Percentiles rank a stretch among this genome's conserved stretches.
Evolutionary conservation across 2,113 vertebrate species (phyloP).

Genomic region (Willisornis vidua): DNA sequence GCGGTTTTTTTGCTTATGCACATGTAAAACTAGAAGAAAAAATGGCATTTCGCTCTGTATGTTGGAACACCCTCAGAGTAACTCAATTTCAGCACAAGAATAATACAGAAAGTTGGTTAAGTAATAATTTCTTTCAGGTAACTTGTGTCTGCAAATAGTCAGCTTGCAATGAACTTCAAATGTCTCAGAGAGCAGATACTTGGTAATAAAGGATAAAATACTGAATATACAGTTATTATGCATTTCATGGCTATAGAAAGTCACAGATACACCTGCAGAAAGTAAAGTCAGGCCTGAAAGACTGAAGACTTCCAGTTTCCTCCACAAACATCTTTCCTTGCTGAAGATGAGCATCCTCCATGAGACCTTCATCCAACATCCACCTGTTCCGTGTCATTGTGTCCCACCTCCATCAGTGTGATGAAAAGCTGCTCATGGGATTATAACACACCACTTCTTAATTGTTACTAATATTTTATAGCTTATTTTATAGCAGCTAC

Average conservation of each 20-base stretch:
- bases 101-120: neutral
- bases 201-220: neutral
- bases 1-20: neutral
- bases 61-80: neutral
- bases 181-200: neutral
- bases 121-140: neutral
- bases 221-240: neutral
- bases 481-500: neutral
- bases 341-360: neutral
- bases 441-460: neutral
- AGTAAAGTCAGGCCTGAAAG: neutral
- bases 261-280: neutral
- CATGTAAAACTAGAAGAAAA: neutral
- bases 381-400: fast-evolving
- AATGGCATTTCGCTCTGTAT: neutral
- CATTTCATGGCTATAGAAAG: neutral
- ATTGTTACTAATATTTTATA: neutral
- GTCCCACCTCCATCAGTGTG: fast-evolving
- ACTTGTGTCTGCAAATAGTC: neutral
- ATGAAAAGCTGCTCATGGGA: neutral
- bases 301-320: neutral
- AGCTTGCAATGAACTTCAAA: neutral
- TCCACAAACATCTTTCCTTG: neutral
- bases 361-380: neutral
- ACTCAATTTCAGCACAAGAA: neutral